Conservation (phyloP, 35 echinoderm and acorn worm genomes). For the Heliocidaris erythrogramma region DNA sequence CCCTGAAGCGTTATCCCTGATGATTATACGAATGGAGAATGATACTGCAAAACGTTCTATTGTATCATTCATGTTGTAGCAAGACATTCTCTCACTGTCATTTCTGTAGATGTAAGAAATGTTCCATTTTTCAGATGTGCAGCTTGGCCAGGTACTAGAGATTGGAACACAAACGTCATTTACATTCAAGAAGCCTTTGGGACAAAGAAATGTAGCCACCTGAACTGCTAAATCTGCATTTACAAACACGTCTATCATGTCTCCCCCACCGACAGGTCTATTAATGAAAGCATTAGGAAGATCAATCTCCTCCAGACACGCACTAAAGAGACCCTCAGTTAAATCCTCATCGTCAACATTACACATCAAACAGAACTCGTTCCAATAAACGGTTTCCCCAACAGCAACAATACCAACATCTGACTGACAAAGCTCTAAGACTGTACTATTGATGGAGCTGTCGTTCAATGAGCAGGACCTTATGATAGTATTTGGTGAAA, state of each 20-base stretch:
- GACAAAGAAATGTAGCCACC: not conserved
- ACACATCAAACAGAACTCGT: constrained; percentile 11
- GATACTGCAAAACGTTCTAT: not conserved
- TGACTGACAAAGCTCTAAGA: not conserved
- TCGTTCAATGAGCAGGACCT: not conserved
- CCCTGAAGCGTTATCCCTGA: not conserved
- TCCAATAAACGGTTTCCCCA: not conserved
- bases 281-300: not conserved
- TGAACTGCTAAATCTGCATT: not conserved
- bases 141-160: not conserved
- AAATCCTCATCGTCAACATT: not conserved
- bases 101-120: not conserved
- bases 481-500: not conserved
- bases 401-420: not conserved
- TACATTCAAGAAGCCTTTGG: not conserved
- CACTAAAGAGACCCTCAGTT: not conserved
- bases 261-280: not conserved
- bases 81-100: not conserved
- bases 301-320: not conserved
- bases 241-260: not conserved
- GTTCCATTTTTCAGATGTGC: not conserved
- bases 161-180: not conserved
- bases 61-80: not conserved
- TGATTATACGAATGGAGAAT: not conserved
- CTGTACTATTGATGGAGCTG: not conserved